Conservation (phyloP, 53 echinoderm and acorn worm genomes). For the Paracentrotus lividus region DNA sequence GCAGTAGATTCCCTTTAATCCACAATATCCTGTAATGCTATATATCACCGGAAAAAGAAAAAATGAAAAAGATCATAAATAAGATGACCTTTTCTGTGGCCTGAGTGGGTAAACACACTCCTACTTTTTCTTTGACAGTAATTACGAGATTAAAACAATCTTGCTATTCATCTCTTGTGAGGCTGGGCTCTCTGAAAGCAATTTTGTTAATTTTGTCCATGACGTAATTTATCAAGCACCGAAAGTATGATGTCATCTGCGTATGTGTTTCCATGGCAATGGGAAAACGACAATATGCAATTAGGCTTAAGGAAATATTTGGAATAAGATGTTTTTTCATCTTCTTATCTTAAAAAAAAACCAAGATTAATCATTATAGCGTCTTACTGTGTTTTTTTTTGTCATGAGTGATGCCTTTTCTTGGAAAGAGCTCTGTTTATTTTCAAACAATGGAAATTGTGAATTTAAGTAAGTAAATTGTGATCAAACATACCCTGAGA, state of each 20-base stretch:
- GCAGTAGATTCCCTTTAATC: too few relatives aligned
- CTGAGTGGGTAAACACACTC: background rate
- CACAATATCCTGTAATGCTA: too few relatives aligned
- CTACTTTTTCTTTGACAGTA: background rate
- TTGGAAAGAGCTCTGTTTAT: too few relatives aligned
- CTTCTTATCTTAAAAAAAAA: too few relatives aligned
- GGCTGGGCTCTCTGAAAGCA: background rate
- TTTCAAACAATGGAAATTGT: too few relatives aligned
- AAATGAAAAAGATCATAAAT: too few relatives aligned
- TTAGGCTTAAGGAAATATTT: background rate
- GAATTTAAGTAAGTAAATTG: too few relatives aligned
- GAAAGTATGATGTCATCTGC: background rate
- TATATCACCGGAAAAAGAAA: too few relatives aligned
- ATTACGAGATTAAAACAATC: background rate
- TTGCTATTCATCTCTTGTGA: background rate
- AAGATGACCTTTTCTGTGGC: background rate
- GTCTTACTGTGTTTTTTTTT: too few relatives aligned
- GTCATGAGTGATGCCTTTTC: too few relatives aligned
- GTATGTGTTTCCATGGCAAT: background rate
- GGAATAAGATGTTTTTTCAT: background rate
- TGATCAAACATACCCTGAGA: too few relatives aligned
- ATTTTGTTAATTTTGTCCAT: constrained; percentile 16
- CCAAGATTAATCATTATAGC: too few relatives aligned
- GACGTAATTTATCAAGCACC: background rate
- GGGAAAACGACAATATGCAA: background rate